Evolutionary conservation across 1,140 invertebrate species (phyloP).

Genomic region (Bombus consobrinus): DNA sequence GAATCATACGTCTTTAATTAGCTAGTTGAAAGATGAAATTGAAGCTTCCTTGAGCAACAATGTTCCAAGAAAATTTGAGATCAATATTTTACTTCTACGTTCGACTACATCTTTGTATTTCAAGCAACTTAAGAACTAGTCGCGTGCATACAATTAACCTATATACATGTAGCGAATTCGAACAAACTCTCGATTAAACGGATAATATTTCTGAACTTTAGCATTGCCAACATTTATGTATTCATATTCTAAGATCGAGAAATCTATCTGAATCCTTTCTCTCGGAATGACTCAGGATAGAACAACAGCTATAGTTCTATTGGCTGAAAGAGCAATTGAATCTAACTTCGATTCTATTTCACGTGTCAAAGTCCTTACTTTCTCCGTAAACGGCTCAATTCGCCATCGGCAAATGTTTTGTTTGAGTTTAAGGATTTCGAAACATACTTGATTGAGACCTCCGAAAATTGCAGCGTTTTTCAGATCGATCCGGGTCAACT

Average conservation of each 20-base stretch:
- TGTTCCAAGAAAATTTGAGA: neutral
- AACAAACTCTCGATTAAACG: neutral
- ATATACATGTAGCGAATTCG: neutral
- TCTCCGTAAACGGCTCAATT: neutral
- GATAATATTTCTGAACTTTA: neutral
- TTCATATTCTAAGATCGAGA: neutral
- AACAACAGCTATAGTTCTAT: neutral
- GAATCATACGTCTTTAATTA: neutral
- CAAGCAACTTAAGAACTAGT: neutral
- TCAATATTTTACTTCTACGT: neutral
- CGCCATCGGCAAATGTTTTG: neutral
- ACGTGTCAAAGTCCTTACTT: neutral
- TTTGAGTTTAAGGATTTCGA: neutral
- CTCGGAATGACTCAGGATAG: neutral
- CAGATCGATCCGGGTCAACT: slow-evolving; percentile 66
- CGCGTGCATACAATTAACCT: neutral
- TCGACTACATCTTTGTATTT: neutral
- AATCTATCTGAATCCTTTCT: neutral
- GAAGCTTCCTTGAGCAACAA: neutral
- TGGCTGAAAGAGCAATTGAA: neutral
- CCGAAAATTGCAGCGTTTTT: slow-evolving; percentile 44
- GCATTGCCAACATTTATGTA: neutral
- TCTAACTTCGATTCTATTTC: neutral
- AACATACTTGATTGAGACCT: slow-evolving; percentile 42
- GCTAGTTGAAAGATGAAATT: neutral